Conservation (phyloP, 2,888 invertebrate genomes). For the Opisthograptis luteolata region DNA sequence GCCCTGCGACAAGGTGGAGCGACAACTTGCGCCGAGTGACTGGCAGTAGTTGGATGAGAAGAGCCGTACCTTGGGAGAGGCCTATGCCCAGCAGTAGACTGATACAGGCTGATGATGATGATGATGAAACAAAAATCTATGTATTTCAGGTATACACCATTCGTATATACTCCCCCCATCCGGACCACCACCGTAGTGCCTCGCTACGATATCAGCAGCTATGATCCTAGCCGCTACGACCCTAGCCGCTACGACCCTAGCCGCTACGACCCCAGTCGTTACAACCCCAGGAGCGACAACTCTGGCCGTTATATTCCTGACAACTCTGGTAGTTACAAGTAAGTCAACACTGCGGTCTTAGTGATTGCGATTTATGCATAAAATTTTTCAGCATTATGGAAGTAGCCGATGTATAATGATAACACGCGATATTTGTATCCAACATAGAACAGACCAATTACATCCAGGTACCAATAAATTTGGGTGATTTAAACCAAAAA, state of each 20-base stretch:
- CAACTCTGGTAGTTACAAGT: slow-evolving; percentile 68
- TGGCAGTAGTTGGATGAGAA: too few species aligned
- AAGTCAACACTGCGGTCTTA: slow-evolving; percentile 40
- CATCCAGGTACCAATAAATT: too few species aligned
- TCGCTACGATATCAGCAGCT: slow-evolving; percentile 41
- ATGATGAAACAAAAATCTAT: not conserved
- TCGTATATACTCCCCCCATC: slow-evolving; percentile 33
- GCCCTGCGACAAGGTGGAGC: too few species aligned
- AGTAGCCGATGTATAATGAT: too few species aligned
- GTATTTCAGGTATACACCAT: slow-evolving; percentile 36
- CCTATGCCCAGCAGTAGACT: too few species aligned
- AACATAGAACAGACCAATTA: too few species aligned
- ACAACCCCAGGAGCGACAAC: slow-evolving; percentile 48
- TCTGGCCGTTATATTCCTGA: slow-evolving; percentile 57
- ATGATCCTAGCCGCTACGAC: slow-evolving; percentile 45
- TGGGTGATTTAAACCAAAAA: too few species aligned
- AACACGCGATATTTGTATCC: too few species aligned
- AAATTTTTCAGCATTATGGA: too few species aligned
- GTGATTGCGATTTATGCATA: too few species aligned
- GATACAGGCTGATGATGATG: not conserved
- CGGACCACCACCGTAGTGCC: slow-evolving; percentile 6
- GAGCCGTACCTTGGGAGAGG: too few species aligned
- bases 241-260: slow-evolving; percentile 51
- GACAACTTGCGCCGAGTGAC: too few species aligned
- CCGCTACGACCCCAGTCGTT: slow-evolving; percentile 51